Base-by-base conservation (phyloP, 2,888 invertebrate genomes). In the Atherix ibis region DNA sequence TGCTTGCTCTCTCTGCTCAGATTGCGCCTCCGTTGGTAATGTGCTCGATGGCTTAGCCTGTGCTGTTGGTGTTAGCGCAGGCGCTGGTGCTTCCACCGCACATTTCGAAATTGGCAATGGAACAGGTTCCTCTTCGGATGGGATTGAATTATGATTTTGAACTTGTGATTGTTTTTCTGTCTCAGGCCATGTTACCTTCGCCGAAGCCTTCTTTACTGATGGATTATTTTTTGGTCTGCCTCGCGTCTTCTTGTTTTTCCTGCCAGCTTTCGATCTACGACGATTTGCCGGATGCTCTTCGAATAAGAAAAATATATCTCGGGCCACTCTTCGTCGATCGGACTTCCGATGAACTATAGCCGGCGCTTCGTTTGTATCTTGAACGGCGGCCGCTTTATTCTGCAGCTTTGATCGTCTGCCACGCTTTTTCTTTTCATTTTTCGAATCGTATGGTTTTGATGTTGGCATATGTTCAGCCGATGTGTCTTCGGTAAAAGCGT, bases 261-360 rank as follows among this genome's bases (percentile, higher is more conserved):
- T 32, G 24, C 10, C 14, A 26, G 9, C 16, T 13, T 10, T 28
- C 16, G 12, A 16, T 17, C 46, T 45, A 2, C 49, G 45, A 13
- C 52, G 48, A 14, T 49, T 46, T n/a, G 44, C 42, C 3, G 55
- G 48, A 38, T 55, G 51, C 38, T 58, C 55, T 41, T 58, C 58
- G 39, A 58, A 56, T 4, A 58, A 54, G 42, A 58, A 46, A 37
- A 56, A 58, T 27, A 58, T 58, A 36, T 58, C 58, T 6, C 58
- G 52, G 3, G 58, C 56, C 22, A 58, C 51, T 51, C 57, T 58
- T 42, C 59, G 52, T 3, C 58, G 48, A 40, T 53, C 58, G 12
- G 58, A 58, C 40, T 58, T 58, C 32, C 59, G 49, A 44, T 58
- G 39, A 30, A 36, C 32, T 17, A 35, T 34, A n/a, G 34, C 24